A percentile compares a stretch with the other conserved stretches of the same genome.
Evolutionary conservation across 2,797 vertebrate species (phyloP).

Genomic region (Astyanax mexicanus): DNA sequence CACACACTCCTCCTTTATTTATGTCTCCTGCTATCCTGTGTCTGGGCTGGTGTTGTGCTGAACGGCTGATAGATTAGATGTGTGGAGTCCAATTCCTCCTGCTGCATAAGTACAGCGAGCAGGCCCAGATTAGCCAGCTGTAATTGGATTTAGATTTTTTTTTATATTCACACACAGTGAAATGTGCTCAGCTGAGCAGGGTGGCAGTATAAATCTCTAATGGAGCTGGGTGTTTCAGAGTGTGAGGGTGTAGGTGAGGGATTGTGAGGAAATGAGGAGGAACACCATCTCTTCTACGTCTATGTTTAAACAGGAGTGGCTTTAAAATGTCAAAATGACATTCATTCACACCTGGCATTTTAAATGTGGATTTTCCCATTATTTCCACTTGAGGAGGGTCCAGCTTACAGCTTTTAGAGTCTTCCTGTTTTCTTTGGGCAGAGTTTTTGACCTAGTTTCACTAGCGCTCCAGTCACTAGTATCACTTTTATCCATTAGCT

Average conservation of each 20-base stretch:
- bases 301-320: background rate
- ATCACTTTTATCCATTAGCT: too few species aligned
- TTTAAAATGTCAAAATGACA: too few species aligned
- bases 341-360: too few species aligned
- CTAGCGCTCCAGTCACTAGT: too few species aligned
- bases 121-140: conserved; percentile 2
- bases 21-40: conserved; percentile 50
- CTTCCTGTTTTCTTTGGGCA: too few species aligned
- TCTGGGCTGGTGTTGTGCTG: conserved; percentile 26
- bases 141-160: conserved; percentile 20
- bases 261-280: too few species aligned
- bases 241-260: background rate
- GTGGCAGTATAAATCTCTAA: background rate
- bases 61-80: conserved; percentile 39
- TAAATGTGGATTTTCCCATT: too few species aligned
- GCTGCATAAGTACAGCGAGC: conserved; percentile 20
- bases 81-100: conserved; percentile 30
- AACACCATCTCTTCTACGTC: background rate
- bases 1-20: conserved; percentile 51
- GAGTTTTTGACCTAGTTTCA: too few species aligned
- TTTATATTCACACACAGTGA: background rate
- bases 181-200: background rate
- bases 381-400: conserved; percentile 10
- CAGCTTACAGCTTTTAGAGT: conserved; percentile 22
- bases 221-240: background rate